Conservation (phyloP, 2,113 vertebrate species). For the Parus major region DNA sequence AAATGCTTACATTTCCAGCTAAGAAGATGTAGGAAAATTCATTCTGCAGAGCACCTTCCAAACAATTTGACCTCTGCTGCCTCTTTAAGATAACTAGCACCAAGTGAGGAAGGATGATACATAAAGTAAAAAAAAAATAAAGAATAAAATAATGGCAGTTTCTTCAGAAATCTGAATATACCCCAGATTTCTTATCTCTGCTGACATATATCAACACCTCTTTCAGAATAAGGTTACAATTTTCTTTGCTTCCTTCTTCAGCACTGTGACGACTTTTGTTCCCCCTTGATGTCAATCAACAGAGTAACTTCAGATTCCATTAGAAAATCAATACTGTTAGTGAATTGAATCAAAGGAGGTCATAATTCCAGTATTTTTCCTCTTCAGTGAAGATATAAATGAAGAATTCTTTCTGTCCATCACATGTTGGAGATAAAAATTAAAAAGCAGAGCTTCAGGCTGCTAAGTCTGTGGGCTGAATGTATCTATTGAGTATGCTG, state of each 20-base stretch:
- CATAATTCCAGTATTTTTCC: constrained; percentile 38
- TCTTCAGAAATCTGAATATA: not conserved
- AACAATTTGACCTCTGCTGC: not conserved
- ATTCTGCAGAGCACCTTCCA: not conserved
- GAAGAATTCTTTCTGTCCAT: constrained; percentile 18
- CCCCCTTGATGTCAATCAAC: constrained; percentile 26
- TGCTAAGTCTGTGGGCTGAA: not conserved
- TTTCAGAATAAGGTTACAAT: not conserved
- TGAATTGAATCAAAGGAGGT: constrained; percentile 54
- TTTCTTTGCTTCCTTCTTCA: constrained; percentile 39
- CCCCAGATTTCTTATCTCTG: not conserved
- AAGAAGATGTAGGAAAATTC: not conserved
- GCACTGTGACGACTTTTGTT: not conserved
- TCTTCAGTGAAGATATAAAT: constrained; percentile 32
- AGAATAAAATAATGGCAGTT: not conserved
- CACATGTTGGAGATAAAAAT: not conserved
- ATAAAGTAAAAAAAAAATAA: not conserved
- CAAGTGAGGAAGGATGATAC: not conserved
- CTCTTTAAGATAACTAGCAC: not conserved
- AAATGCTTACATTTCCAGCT: not conserved
- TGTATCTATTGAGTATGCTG: not conserved
- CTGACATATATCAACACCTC: not conserved
- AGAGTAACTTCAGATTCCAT: constrained; percentile 55
- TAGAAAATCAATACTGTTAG: constrained; percentile 63
- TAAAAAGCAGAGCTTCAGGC: not conserved